A percentile compares a stretch with the other conserved stretches of the same genome.
phyloP scores from a whole-genome alignment of 2,797 vertebrate species.

The Caiman crocodilus region DNA sequence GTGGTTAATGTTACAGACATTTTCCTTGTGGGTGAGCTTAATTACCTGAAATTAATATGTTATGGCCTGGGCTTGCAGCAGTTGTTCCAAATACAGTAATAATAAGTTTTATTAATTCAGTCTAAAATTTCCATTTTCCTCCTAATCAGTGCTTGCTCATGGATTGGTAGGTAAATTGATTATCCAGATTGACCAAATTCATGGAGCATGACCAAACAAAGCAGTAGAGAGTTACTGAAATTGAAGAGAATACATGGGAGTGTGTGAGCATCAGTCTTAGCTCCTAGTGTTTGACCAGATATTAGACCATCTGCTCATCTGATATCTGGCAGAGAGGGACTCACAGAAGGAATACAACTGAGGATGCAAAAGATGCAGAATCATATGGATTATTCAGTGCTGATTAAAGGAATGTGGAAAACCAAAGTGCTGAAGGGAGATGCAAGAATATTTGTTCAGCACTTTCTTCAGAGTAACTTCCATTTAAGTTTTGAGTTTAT shows the following conservation, averaged over 20 bases:
- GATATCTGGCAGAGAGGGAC: not conserved
- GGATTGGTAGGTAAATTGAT: not conserved
- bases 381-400: not conserved
- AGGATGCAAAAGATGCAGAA: not conserved
- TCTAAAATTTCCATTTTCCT: not conserved
- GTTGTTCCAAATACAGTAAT: not conserved
- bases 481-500: not conserved
- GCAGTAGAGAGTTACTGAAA: not conserved
- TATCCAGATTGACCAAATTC: not conserved
- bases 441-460: not conserved
- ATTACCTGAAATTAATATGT: not conserved
- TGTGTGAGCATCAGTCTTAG: not conserved
- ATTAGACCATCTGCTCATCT: not conserved
- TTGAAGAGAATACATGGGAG: not conserved
- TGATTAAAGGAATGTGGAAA: not conserved
- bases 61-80: not conserved
- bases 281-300: not conserved
- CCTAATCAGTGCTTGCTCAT: not conserved
- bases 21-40: not conserved
- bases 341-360: not conserved
- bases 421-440: not conserved
- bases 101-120: not conserved
- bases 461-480: not conserved
- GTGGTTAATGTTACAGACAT: not conserved
- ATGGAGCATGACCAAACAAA: not conserved